phyloP scores from a whole-genome alignment of 1,140 invertebrate species.

The Drosophila parvula region DNA sequence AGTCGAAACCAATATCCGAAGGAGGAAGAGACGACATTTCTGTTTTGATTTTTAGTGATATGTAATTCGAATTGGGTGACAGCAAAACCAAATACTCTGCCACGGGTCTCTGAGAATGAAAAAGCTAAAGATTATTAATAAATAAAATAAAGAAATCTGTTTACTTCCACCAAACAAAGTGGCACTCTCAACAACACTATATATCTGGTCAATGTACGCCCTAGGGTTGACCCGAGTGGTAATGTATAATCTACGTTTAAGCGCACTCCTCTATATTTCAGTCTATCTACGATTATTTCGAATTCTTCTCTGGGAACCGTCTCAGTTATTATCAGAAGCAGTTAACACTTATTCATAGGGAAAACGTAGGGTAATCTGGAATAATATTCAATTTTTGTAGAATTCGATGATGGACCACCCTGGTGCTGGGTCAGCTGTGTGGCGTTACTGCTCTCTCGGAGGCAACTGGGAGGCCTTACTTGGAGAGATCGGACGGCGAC shows the following conservation, averaged over 20 bases:
- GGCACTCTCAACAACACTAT: too few species aligned
- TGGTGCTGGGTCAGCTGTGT: background rate
- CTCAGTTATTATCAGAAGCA: background rate
- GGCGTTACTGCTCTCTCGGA: slow-evolving; percentile 16
- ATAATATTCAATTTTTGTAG: background rate
- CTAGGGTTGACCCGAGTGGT: slow-evolving; percentile 2
- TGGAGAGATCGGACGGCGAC: slow-evolving; percentile 33
- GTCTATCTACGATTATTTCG: background rate
- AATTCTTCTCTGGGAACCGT: background rate
- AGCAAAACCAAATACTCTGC: slow-evolving; percentile 64
- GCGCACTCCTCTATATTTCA: background rate
- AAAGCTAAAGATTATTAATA: slow-evolving; percentile 72
- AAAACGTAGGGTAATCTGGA: too few species aligned
- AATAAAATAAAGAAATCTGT: slow-evolving; percentile 81
- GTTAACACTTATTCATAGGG: too few species aligned
- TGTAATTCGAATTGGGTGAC: slow-evolving; percentile 61
- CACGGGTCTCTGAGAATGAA: slow-evolving; percentile 69
- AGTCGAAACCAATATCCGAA: slow-evolving; percentile 30
- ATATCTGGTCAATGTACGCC: background rate
- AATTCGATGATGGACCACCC: background rate
- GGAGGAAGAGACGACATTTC: slow-evolving; percentile 37
- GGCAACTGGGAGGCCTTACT: slow-evolving; percentile 33
- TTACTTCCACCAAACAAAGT: slow-evolving; percentile 70
- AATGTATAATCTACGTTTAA: background rate
- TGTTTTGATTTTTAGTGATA: slow-evolving; percentile 80